phyloP scores from a whole-genome alignment of 2,888 invertebrate genomes.

The Seira sanloemensis region DNA sequence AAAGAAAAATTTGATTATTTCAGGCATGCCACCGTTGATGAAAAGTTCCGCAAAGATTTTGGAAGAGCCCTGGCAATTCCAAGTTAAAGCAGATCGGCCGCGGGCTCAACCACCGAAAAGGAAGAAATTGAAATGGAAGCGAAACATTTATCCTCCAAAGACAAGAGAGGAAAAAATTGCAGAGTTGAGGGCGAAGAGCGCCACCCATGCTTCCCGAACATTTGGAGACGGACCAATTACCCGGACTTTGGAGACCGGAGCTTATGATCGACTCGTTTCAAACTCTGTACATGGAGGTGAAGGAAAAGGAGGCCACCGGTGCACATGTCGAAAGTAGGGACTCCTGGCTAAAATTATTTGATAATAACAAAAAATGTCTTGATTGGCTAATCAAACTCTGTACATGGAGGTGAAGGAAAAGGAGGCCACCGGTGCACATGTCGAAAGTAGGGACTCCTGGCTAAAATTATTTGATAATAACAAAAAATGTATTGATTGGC shows the following conservation, averaged over 20 bases:
- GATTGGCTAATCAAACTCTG: conserved; percentile 61
- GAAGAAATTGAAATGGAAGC: conserved; percentile 62
- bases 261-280: conserved; percentile 66
- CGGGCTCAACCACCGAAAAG: conserved; percentile 2
- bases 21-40: conserved; percentile 18
- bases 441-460: conserved; percentile 44
- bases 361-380: conserved; percentile 59
- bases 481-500: conserved; percentile 65
- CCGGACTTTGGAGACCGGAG: conserved; percentile 71
- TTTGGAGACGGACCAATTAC: conserved; percentile 66
- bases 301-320: conserved; percentile 6
- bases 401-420: conserved; percentile 14
- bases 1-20: not conserved
- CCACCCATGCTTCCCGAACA: conserved; percentile 56
- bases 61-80: conserved; percentile 66
- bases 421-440: too few relatives aligned
- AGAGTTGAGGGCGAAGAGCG: conserved; percentile 52
- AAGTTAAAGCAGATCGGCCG: conserved; percentile 46
- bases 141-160: conserved; percentile 69
- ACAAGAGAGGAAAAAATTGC: conserved; percentile 63
- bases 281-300: conserved; percentile 28
- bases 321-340: conserved; percentile 7
- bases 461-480: conserved; percentile 43
- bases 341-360: conserved; percentile 51
- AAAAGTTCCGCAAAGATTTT: not conserved